Evolutionary conservation across 2,888 invertebrate species (phyloP).

Genomic region (Ormyrus nitidulus): DNA sequence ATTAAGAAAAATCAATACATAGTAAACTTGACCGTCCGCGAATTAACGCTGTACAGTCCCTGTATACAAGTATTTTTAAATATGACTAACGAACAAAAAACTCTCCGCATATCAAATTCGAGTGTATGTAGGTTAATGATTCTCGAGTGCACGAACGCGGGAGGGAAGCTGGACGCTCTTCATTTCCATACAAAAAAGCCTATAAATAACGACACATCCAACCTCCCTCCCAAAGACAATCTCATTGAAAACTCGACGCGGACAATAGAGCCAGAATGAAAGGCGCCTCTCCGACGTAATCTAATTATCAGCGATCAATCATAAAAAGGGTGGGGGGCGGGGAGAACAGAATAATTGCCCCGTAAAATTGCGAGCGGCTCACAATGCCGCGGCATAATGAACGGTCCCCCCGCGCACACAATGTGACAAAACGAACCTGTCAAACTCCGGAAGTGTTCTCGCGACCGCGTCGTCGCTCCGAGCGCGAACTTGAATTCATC

Average conservation of each 20-base stretch:
- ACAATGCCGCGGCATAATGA: conserved; percentile 27
- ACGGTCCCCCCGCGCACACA: conserved; percentile 12
- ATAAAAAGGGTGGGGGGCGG: background rate
- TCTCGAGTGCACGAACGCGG: background rate
- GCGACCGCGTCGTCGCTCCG: no score
- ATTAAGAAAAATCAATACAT: conserved; percentile 30
- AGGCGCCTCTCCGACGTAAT: background rate
- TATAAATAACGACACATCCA: no score
- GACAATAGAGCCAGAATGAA: background rate
- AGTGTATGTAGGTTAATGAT: conserved; percentile 23
- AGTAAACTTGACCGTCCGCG: conserved; percentile 48
- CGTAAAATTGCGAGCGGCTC: conserved; percentile 25
- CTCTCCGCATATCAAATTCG: background rate
- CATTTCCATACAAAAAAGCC: no score
- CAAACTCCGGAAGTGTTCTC: conserved; percentile 30
- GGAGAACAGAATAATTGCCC: conserved; percentile 1
- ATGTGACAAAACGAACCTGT: conserved; percentile 32
- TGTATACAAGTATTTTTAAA: conserved; percentile 35
- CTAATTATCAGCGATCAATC: conserved; percentile 24
- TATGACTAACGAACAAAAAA: conserved; percentile 9
- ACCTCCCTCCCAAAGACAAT: no score
- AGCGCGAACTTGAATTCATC: conserved; percentile 49
- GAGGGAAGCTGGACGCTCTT: no score
- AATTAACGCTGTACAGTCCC: background rate
- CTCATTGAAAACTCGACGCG: no score